A percentile compares a stretch with the other conserved stretches of the same genome.
Evolutionary conservation across 2,888 invertebrate genomes (phyloP).

Genomic region (Smittia aterrima): DNA sequence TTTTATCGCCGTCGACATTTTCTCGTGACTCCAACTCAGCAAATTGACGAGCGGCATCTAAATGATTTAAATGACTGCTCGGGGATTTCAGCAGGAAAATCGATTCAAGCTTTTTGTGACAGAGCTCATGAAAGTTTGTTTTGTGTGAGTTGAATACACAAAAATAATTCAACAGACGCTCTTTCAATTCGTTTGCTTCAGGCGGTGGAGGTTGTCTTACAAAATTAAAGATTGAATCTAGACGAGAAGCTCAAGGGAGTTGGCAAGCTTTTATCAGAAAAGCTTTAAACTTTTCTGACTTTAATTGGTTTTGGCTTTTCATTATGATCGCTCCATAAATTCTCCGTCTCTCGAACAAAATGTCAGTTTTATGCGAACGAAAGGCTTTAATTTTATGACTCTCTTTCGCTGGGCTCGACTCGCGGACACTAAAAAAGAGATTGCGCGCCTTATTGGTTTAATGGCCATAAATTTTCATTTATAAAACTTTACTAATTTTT

Average conservation of each 20-base stretch:
- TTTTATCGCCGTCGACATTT: background rate
- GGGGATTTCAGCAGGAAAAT: background rate
- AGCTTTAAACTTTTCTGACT: background rate
- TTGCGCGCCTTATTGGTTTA: slow-evolving; percentile 2
- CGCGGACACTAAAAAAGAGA: background rate
- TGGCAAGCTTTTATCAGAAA: background rate
- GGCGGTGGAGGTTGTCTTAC: background rate
- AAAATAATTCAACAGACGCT: background rate
- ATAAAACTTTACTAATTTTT: background rate
- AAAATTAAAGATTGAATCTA: slow-evolving; percentile 1
- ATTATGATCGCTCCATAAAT: background rate
- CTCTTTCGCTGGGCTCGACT: background rate
- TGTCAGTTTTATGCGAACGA: background rate
- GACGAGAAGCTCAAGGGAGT: background rate
- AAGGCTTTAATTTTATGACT: background rate
- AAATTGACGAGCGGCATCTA: no score
- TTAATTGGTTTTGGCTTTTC: background rate
- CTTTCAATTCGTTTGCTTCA: background rate
- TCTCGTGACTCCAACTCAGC: no score
- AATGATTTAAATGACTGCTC: background rate
- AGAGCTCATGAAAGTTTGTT: background rate
- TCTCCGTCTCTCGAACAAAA: background rate
- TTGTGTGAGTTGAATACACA: background rate
- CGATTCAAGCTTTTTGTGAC: background rate
- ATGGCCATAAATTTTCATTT: background rate